Evolutionary conservation across 2,888 invertebrate genomes (phyloP), one percentile per base, ranked within the genome.

Genomic region (Aporophyla nigra): DNA sequence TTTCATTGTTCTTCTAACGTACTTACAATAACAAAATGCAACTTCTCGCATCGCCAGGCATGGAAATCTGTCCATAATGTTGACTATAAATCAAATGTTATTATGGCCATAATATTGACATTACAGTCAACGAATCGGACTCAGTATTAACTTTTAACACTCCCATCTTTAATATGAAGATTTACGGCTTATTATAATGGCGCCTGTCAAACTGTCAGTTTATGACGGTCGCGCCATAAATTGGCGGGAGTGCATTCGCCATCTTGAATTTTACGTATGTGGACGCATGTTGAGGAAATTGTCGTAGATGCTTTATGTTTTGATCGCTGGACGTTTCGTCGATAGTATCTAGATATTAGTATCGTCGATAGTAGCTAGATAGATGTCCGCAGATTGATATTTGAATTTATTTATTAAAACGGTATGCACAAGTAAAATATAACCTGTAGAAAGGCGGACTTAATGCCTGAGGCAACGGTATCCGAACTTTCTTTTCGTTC

Each of bases 211-310:
- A 84, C 78, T 87, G 88, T 85, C 87, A 87, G 71, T 92, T 92
- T 92, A 91, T 86, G 88, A 82, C 82, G 72, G 82, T 80, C 85
- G 65, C 82, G 90, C 89, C 27, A 81, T 84, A 84, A 84, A 84
- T 82, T 82, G 85, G 76, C 86, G 74, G 79, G 83, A 85, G 24
- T 82, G 83, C 85, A 82, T 56, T 54, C 63, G 85, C 82, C 81
- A 88, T 88, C 89, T 83, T 85, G 62, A 16, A 40, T 66, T 76
- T 78, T 75, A 83, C 27, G 75, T 67, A 80, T 78, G 59, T 54
- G 16, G 65, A 54, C 54, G 27, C 53, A 53, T 78, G 53, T 58
- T 68, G 33, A 56, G 54, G 21, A 54, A 72, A 81, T 69, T 40
- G 72, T 19, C 54, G 59, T 68, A 67, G 24, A 65, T 21, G 27